phyloP scores from a whole-genome alignment of 2,888 invertebrate genomes.

The Abrostola triplasia region DNA sequence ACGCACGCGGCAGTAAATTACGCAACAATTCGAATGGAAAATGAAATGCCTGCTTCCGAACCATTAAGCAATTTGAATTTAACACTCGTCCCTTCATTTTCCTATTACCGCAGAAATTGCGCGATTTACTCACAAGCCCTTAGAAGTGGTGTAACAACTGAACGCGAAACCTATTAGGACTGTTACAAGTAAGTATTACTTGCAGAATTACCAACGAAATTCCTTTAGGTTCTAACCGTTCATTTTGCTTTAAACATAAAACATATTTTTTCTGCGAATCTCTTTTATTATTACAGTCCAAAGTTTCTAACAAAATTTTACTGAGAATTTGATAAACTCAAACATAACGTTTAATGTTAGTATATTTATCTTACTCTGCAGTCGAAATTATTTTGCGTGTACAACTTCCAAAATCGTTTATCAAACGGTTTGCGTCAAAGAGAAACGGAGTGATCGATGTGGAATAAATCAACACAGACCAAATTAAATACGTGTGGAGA shows the following conservation, averaged over 20 bases:
- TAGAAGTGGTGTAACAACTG: slow-evolving; percentile 52
- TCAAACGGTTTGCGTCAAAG: slow-evolving; percentile 70
- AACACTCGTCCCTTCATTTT: slow-evolving; percentile 88
- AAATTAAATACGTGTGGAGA: slow-evolving; percentile 80
- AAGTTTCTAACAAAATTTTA: not conserved
- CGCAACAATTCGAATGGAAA: slow-evolving; percentile 86
- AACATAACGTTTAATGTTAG: slow-evolving; percentile 25
- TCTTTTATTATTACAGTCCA: not conserved
- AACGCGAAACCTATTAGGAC: slow-evolving; percentile 51
- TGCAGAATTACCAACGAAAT: slow-evolving; percentile 33
- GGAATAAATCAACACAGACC: slow-evolving; percentile 80
- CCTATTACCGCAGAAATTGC: slow-evolving; percentile 83
- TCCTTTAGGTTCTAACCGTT: slow-evolving; percentile 11
- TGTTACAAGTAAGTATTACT: slow-evolving; percentile 47
- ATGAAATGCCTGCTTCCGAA: slow-evolving; percentile 86
- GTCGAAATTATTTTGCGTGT: slow-evolving; percentile 40
- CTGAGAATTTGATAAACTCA: slow-evolving; percentile 11
- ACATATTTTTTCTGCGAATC: not conserved
- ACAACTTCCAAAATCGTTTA: slow-evolving; percentile 63
- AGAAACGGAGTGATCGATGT: slow-evolving; percentile 74
- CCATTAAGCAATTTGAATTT: slow-evolving; percentile 88
- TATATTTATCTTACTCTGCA: slow-evolving; percentile 40
- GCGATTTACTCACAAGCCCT: slow-evolving; percentile 69
- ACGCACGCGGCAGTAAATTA: slow-evolving; percentile 83
- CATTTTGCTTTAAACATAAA: slow-evolving; percentile 2